phyloP scores from a whole-genome alignment of 2,888 invertebrate species.

The Orthosia gracilis region DNA sequence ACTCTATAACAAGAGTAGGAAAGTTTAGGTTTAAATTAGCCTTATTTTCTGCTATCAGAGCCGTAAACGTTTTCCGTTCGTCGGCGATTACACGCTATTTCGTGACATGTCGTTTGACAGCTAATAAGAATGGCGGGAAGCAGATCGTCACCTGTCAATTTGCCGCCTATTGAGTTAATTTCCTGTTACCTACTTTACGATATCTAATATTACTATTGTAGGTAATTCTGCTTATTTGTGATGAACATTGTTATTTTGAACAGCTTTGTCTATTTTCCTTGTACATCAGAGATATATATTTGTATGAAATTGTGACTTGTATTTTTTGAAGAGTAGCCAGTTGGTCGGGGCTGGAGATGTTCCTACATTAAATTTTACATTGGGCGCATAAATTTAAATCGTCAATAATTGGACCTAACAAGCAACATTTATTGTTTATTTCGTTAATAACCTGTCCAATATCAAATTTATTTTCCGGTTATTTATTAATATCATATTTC shows the following conservation, averaged over 20 bases:
- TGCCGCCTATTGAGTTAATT: slow-evolving; percentile 62
- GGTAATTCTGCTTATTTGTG: slow-evolving; percentile 27
- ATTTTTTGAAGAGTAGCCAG: background rate
- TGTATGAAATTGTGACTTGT: background rate
- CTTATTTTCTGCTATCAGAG: slow-evolving; percentile 12
- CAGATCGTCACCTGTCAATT: slow-evolving; percentile 70
- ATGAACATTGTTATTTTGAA: slow-evolving; percentile 30
- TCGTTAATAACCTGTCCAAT: background rate
- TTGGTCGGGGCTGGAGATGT: too few relatives aligned
- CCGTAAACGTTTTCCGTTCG: slow-evolving; percentile 46
- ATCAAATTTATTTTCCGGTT: slow-evolving; percentile 1
- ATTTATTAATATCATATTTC: background rate
- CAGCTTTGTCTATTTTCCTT: slow-evolving; percentile 16
- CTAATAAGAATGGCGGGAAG: slow-evolving; percentile 69
- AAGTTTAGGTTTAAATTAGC: slow-evolving; percentile 15
- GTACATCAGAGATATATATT: background rate
- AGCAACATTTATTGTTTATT: slow-evolving; percentile 8
- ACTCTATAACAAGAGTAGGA: background rate
- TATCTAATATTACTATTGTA: slow-evolving; percentile 23
- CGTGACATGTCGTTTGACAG: slow-evolving; percentile 66
- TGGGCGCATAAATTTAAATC: background rate
- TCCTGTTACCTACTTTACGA: slow-evolving; percentile 58
- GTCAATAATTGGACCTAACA: too few relatives aligned
- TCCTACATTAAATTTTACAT: background rate
- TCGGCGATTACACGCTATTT: slow-evolving; percentile 46